These are phyloP conservation scores for Apaloderma vittatum DNA, from an alignment of 2,113 vertebrate species.

Conservation along the genomic window DNA sequence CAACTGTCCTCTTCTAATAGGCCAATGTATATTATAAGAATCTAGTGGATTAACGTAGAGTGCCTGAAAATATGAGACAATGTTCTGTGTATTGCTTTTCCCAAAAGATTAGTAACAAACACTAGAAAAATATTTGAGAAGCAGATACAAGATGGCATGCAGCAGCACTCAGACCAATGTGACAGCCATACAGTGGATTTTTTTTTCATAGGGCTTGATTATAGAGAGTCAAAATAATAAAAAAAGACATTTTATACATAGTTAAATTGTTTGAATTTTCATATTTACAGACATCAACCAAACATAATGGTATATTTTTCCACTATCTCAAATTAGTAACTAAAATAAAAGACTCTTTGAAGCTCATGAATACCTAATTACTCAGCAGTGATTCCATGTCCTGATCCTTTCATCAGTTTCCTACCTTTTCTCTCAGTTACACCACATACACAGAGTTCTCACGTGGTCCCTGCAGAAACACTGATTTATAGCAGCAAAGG, in stretches of 20 bases:
- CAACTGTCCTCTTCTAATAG: conserved; percentile 90
- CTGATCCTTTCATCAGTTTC: neutral
- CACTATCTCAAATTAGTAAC: neutral
- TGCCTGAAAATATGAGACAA: conserved; percentile 79
- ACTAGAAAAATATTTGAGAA: neutral
- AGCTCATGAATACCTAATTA: neutral
- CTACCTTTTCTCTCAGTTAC: neutral
- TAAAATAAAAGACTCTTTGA: neutral
- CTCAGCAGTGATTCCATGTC: neutral
- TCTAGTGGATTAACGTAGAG: conserved; percentile 92
- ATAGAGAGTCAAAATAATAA: neutral
- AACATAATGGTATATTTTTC: neutral
- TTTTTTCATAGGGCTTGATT: neutral
- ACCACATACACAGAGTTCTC: neutral
- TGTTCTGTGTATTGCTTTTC: neutral
- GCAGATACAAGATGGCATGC: neutral
- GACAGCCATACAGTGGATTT: neutral
- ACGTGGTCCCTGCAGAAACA: neutral
- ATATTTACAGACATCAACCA: neutral
- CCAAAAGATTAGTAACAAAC: neutral
- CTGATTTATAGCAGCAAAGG: neutral
- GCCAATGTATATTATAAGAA: conserved; percentile 94
- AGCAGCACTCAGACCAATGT: neutral
- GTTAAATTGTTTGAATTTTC: neutral
- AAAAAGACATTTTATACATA: neutral